Evolutionary conservation across 2,113 vertebrate species (phyloP).

Genomic region (Microcebus murinus): DNA sequence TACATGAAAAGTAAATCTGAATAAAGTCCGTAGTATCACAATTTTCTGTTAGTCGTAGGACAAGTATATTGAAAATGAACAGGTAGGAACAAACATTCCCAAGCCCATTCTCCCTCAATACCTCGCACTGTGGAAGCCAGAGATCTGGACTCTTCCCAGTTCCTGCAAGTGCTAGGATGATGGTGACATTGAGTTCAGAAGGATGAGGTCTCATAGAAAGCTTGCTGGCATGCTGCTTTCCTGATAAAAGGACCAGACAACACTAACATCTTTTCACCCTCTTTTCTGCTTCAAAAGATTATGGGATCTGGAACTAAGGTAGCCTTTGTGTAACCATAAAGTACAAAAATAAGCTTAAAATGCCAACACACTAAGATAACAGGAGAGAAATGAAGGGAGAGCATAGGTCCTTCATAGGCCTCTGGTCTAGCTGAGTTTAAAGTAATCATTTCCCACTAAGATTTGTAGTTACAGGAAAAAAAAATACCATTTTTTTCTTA

Average conservation of each 20-base stretch:
- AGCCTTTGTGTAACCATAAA: background rate
- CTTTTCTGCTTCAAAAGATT: background rate
- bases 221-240: background rate
- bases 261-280: background rate
- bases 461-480: background rate
- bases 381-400: background rate
- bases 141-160: background rate
- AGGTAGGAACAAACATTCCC: background rate
- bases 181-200: background rate
- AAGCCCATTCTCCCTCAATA: background rate
- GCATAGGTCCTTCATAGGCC: background rate
- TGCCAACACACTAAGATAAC: background rate
- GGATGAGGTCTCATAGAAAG: background rate
- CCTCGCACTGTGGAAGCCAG: rapidly evolving
- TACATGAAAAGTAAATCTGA: background rate
- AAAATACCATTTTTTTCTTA: background rate
- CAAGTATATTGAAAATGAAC: background rate
- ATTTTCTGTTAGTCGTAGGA: background rate
- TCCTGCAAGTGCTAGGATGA: background rate
- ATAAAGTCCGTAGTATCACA: background rate
- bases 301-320: background rate
- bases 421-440: background rate
- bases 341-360: background rate
- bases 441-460: background rate
- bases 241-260: background rate